A percentile compares a stretch with the other conserved stretches of the same genome.
Conservation (phyloP, 1,140 invertebrate species). For the Papilio xuthus region DNA sequence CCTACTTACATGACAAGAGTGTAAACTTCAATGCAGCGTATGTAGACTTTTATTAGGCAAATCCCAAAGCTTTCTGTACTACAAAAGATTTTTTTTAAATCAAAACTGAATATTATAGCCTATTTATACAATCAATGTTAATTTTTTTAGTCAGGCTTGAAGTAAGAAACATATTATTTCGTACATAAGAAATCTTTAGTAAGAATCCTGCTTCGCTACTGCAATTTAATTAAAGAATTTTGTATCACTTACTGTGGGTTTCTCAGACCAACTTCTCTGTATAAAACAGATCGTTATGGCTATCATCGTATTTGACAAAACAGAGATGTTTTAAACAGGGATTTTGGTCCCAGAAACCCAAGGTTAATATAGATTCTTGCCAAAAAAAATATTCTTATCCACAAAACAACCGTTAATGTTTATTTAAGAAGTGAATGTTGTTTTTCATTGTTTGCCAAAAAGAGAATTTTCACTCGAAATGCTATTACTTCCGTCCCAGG, state of each 20-base stretch:
- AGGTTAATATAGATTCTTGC: background rate
- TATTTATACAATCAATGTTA: background rate
- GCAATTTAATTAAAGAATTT: too few relatives aligned
- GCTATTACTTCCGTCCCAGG: conserved; percentile 15
- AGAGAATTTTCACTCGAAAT: background rate
- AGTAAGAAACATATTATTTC: background rate
- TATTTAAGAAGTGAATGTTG: background rate
- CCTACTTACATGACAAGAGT: too few relatives aligned
- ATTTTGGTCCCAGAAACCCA: too few relatives aligned
- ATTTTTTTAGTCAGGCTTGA: background rate
- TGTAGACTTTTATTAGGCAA: too few relatives aligned
- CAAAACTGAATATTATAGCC: background rate
- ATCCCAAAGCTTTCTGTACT: too few relatives aligned
- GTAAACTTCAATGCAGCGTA: too few relatives aligned
- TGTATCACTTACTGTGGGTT: too few relatives aligned
- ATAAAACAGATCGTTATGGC: too few relatives aligned
- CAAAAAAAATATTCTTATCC: background rate
- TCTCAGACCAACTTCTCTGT: too few relatives aligned
- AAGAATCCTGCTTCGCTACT: background rate
- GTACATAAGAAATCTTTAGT: background rate
- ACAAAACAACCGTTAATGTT: background rate
- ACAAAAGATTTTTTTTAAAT: background rate
- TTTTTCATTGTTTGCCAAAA: conserved; percentile 23
- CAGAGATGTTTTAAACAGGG: too few relatives aligned
- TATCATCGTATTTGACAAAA: too few relatives aligned